A percentile compares a stretch with the other conserved stretches of the same genome.
These are phyloP conservation scores for Anarrhichthys ocellatus DNA, from an alignment of 2,113 vertebrate species.

Conservation along the genomic window DNA sequence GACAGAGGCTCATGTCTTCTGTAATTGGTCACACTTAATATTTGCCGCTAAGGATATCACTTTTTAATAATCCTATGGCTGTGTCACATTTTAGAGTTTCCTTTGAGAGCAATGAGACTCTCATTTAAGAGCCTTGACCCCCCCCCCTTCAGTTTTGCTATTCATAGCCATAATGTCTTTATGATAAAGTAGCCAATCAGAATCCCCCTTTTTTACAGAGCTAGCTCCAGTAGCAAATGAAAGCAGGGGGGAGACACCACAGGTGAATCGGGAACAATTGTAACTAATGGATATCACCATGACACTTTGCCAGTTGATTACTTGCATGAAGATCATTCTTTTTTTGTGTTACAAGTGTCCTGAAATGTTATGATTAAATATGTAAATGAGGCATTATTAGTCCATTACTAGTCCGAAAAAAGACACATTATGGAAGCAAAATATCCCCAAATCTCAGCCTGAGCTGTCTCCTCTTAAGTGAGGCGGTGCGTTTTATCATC, in stretches of 20 bases:
- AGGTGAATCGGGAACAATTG: no score
- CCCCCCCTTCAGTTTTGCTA: neutral
- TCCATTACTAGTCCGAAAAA: neutral
- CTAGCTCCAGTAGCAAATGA: neutral
- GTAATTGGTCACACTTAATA: neutral
- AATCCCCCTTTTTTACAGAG: neutral
- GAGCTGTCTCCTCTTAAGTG: no score
- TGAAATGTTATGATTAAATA: neutral
- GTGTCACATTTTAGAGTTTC: neutral
- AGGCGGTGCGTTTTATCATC: neutral
- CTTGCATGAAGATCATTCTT: no score
- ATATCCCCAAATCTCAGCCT: no score
- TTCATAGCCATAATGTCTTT: neutral
- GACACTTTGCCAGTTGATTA: no score
- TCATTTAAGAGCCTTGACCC: neutral
- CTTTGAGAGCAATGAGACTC: neutral
- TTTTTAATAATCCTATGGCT: neutral
- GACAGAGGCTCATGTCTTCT: neutral
- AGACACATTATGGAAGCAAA: neutral
- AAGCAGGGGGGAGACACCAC: no score
- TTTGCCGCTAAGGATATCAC: neutral
- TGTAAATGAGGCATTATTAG: no score
- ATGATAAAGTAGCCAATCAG: neutral
- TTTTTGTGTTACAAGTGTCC: neutral
- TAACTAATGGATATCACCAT: no score